Percentiles rank a stretch among this genome's conserved stretches.
phyloP scores from a whole-genome alignment of 2,888 invertebrate species.

The Harpagoxenus sublaevis region DNA sequence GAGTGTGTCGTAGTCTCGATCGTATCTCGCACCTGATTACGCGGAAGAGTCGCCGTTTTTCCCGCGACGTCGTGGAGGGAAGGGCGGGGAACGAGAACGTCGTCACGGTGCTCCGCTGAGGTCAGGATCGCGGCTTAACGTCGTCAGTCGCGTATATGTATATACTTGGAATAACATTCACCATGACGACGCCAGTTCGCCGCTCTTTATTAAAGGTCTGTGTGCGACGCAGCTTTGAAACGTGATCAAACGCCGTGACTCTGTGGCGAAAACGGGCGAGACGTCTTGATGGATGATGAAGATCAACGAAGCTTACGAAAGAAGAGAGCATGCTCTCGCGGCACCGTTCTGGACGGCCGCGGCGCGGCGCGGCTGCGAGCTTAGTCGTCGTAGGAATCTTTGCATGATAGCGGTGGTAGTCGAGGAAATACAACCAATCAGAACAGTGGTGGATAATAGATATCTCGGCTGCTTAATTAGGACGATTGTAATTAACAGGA shows the following conservation, averaged over 20 bases:
- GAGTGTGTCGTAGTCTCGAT: slow-evolving; percentile 20
- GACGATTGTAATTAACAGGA: slow-evolving; percentile 65
- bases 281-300: slow-evolving; percentile 73
- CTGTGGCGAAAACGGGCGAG: slow-evolving; percentile 60
- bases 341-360: neutral
- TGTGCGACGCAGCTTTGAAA: slow-evolving; percentile 70
- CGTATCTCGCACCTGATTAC: slow-evolving; percentile 62
- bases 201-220: slow-evolving; percentile 72
- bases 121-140: slow-evolving; percentile 55
- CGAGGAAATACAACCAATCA: neutral
- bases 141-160: slow-evolving; percentile 3
- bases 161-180: slow-evolving; percentile 63
- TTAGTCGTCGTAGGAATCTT: slow-evolving; percentile 24
- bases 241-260: slow-evolving; percentile 78
- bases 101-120: slow-evolving; percentile 19
- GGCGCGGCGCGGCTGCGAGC: neutral
- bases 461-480: slow-evolving; percentile 57
- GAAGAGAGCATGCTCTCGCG: slow-evolving; percentile 15
- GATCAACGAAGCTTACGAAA: slow-evolving; percentile 67
- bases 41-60: slow-evolving; percentile 37
- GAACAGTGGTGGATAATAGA: slow-evolving; percentile 27
- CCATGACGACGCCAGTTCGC: slow-evolving; percentile 39
- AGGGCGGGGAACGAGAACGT: slow-evolving; percentile 48
- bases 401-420: neutral
- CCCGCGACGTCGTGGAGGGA: neutral